Base-by-base conservation (phyloP, 2,888 invertebrate species). In the Polylopha cassiicola region DNA sequence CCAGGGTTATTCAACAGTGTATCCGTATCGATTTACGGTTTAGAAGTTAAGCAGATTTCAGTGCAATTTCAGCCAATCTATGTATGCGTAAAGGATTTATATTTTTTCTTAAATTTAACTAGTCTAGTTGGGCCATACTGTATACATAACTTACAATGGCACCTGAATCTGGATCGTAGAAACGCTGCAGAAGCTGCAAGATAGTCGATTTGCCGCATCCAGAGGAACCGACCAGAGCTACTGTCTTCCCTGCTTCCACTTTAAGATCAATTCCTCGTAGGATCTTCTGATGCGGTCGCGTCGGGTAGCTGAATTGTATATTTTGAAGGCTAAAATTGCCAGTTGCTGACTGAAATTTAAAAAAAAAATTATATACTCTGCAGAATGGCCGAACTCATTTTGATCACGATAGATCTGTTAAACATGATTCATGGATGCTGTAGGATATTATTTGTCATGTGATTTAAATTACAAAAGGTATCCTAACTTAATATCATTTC, bases 141-240 rank as follows among this genome's bases (percentile, higher is more conserved):
- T 18, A 16, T 9, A 9, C 17, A 11, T 17, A 28, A 75, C 82
- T 65, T 67, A 61, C 82, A 52, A 86, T 87, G 15, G 65, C 84
- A 4, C 91, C 91, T 1, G 81, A 86, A 24, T 86, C 87, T 46
- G 94, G 91, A 62, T 94, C 94, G 66, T 95, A 95, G 62, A 93
- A 91, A 28, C 95, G 80, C 61, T 94, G 90, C 43, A 95, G 70
- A 2, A 95, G 74, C 58, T 94, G 93, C 23, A 94, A 87, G 33
- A 92, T 88, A 0, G 94, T 94, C 0, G 93, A 93, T 64, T 94
- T 94, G 3, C 94, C 94, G 51, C 93, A 93, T 1, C 94, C 94
- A 6, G 90, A 90, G 1, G 91, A 88, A 1, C 90, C 91, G 3
- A 92, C 92, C 6, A 93, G 72, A 0, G 92, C 95, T 0, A 95